These are phyloP conservation scores for Decapterus maruadsi DNA, from an alignment of 2,797 vertebrate genomes.

Conservation along the genomic window DNA sequence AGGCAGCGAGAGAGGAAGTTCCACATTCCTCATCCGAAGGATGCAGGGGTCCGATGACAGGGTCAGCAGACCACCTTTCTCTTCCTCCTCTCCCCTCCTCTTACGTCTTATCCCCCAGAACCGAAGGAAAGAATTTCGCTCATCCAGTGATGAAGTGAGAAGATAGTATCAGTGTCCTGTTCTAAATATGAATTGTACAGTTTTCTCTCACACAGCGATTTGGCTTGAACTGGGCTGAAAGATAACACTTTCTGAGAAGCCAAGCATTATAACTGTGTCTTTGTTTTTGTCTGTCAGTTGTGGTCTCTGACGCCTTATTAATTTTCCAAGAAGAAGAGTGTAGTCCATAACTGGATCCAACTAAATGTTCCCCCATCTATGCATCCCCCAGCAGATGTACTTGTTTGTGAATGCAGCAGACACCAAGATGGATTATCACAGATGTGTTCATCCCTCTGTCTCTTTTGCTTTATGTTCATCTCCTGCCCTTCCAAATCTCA, in stretches of 20 bases:
- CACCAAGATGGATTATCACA: conserved; percentile 60
- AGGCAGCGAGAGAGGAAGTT: conserved; percentile 78
- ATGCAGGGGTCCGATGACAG: conserved; percentile 58
- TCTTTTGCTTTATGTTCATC: conserved; percentile 27
- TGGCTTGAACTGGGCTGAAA: neutral
- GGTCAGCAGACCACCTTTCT: conserved; percentile 54
- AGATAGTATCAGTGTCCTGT: neutral
- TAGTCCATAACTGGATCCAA: conserved; percentile 30
- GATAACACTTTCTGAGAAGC: conserved; percentile 12
- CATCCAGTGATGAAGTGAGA: too few species aligned
- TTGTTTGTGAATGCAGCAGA: conserved; percentile 56
- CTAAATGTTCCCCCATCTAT: neutral
- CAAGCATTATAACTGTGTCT: neutral
- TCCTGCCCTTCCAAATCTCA: conserved; percentile 51
- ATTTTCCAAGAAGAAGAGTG: conserved; percentile 12
- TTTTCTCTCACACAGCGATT: neutral
- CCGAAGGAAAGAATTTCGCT: conserved; percentile 15
- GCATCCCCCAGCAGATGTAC: conserved; percentile 36
- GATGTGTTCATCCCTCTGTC: conserved; percentile 67
- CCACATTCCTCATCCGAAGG: conserved; percentile 75
- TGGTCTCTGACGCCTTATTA: conserved; percentile 18
- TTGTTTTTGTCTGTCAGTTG: conserved; percentile 17
- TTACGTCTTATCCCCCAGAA: conserved; percentile 38
- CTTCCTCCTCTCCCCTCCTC: conserved; percentile 23
- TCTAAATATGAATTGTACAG: conserved; percentile 7